Conservation (phyloP, 2,113 vertebrate species). For the Cebidichthys violaceus region DNA sequence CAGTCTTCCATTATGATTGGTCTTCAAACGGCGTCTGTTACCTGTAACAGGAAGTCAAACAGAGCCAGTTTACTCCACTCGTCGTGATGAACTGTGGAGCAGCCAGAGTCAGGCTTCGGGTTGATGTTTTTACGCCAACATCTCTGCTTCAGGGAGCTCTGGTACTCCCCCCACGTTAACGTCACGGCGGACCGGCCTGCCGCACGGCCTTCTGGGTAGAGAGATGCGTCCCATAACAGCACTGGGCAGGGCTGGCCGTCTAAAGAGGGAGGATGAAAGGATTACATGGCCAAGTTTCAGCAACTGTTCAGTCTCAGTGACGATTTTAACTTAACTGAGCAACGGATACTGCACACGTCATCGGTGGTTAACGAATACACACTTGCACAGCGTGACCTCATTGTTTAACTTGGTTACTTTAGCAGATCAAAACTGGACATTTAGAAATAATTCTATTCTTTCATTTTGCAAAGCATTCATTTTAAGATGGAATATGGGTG, state of each 20-base stretch:
- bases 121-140: conserved; percentile 90
- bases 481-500: not conserved
- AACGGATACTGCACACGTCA: not conserved
- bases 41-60: conserved; percentile 97
- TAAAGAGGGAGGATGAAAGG: conserved; percentile 60
- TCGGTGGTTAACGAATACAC: not conserved
- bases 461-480: not conserved
- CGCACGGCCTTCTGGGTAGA: conserved; percentile 83
- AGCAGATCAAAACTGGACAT: not conserved
- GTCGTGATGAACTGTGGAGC: conserved; percentile 89
- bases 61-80: conserved; percentile 97
- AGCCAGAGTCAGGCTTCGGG: conserved; percentile 88
- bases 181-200: conserved; percentile 82
- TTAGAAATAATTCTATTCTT: too few relatives aligned
- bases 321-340: conserved; percentile 1
- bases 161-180: conserved; percentile 92
- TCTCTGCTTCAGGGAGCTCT: conserved; percentile 87
- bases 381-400: not conserved
- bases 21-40: conserved; percentile 65
- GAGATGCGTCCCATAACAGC: conserved; percentile 89
- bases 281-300: conserved; percentile 31
- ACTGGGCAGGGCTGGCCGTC: conserved; percentile 88
- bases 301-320: conserved; percentile 19
- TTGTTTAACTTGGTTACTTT: not conserved
- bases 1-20: not conserved